These are phyloP conservation scores for Ophion costatus DNA, from an alignment of 2,888 invertebrate genomes.

Conservation along the genomic window DNA sequence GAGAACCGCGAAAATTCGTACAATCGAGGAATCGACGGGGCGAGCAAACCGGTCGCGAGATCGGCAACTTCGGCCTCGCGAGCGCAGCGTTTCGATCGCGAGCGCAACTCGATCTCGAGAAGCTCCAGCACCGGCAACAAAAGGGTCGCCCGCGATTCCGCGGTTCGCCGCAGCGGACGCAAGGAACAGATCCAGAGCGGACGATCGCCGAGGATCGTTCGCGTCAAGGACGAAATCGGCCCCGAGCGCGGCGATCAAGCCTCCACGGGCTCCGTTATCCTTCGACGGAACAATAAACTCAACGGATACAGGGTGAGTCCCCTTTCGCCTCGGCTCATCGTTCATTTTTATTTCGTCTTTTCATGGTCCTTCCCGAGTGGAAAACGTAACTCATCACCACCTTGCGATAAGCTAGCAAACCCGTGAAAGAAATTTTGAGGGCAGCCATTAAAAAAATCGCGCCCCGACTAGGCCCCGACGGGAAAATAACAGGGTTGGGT, in stretches of 20 bases:
- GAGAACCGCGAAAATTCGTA: conserved; percentile 49
- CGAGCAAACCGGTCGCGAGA: conserved; percentile 37
- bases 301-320: conserved; percentile 74
- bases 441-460: no score
- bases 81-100: conserved; percentile 59
- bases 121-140: conserved; percentile 59
- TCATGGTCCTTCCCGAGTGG: no score
- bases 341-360: no score
- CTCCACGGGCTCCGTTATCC: conserved; percentile 62
- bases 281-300: conserved; percentile 72
- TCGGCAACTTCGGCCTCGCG: conserved; percentile 52
- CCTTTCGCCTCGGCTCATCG: no score
- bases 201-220: conserved; percentile 67
- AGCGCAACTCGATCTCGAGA: conserved; percentile 45
- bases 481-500: no score
- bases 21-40: conserved; percentile 30
- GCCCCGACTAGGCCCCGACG: no score
- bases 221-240: conserved; percentile 64
- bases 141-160: conserved; percentile 63
- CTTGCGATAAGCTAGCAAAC: no score
- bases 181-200: conserved; percentile 56
- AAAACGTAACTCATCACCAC: no score
- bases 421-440: no score
- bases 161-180: conserved; percentile 58
- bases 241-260: conserved; percentile 43